Percentiles rank a stretch among this genome's conserved stretches.
phyloP scores from a whole-genome alignment of 2,888 invertebrate genomes.

The Linnaemya tessellans region DNA sequence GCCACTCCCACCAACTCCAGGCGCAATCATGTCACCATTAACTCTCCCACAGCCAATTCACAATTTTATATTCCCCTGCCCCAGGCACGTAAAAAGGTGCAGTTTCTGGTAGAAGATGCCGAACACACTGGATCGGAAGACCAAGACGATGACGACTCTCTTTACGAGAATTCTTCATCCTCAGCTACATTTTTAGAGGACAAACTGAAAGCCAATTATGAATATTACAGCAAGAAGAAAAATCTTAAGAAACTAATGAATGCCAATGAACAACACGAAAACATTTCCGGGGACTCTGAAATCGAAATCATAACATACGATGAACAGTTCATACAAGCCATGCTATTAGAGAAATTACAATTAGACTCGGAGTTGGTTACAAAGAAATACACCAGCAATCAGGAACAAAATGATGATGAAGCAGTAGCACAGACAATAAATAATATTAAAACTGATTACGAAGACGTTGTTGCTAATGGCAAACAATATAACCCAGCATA shows the following conservation, averaged over 20 bases:
- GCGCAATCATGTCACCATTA: slow-evolving; percentile 42
- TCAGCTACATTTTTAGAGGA: slow-evolving; percentile 34
- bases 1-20: slow-evolving; percentile 67
- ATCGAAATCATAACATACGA: slow-evolving; percentile 60
- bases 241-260: slow-evolving; percentile 73
- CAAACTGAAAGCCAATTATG: slow-evolving; percentile 76
- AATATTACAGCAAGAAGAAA: slow-evolving; percentile 80
- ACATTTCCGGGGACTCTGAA: slow-evolving; percentile 41
- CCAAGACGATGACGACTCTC: slow-evolving; percentile 53
- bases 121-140: slow-evolving; percentile 42
- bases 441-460: slow-evolving; percentile 73
- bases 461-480: slow-evolving; percentile 51
- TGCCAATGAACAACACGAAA: neutral
- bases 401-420: slow-evolving; percentile 44
- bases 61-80: slow-evolving; percentile 80
- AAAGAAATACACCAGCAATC: slow-evolving; percentile 31
- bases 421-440: slow-evolving; percentile 48
- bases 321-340: slow-evolving; percentile 70
- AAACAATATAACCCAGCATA: slow-evolving; percentile 73
- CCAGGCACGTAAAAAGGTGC: slow-evolving; percentile 86
- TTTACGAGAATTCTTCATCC: slow-evolving; percentile 27
- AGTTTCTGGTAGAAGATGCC: slow-evolving; percentile 87
- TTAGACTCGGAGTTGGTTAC: slow-evolving; percentile 65
- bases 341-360: slow-evolving; percentile 67
- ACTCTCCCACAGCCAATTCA: slow-evolving; percentile 77